Evolutionary conservation across 2,888 invertebrate species (phyloP).

Genomic region (Drosophila merina): DNA sequence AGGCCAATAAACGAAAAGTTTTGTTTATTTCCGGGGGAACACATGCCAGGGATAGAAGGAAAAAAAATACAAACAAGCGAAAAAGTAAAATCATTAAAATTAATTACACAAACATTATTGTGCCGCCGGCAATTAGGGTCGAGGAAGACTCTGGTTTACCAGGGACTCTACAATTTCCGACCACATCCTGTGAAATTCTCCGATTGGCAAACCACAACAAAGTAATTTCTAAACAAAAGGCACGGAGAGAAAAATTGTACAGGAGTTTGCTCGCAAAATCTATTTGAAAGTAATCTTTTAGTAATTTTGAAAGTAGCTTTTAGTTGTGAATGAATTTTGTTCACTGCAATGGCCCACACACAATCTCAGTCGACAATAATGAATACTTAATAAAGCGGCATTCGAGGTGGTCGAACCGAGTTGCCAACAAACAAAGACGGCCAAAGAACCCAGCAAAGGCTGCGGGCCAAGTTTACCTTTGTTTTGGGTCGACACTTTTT

Average conservation of each 20-base stretch:
- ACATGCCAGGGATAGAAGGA: constrained; percentile 6
- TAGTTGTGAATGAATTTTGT: not conserved
- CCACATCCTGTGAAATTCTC: constrained; percentile 18
- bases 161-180: constrained; percentile 29
- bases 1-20: constrained; percentile 55
- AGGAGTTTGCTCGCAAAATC: too few species aligned
- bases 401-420: constrained; percentile 59
- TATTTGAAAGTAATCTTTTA: too few species aligned
- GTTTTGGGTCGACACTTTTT: constrained; percentile 31
- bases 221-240: constrained; percentile 42
- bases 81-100: constrained; percentile 72
- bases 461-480: constrained; percentile 70
- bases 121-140: constrained; percentile 72
- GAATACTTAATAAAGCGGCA: constrained; percentile 77
- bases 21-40: constrained; percentile 21
- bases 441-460: constrained; percentile 40
- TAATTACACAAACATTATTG: constrained; percentile 74
- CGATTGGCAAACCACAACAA: constrained; percentile 50
- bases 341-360: constrained; percentile 8
- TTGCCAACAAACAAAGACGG: constrained; percentile 36
- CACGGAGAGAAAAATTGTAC: not conserved
- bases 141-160: constrained; percentile 39
- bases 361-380: constrained; percentile 70
- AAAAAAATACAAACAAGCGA: constrained; percentile 6
- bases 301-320: too few species aligned